Conservation (phyloP, 30 jellyfish, hydroid and myxozoan genomes). For the Aurelia sp. region DNA sequence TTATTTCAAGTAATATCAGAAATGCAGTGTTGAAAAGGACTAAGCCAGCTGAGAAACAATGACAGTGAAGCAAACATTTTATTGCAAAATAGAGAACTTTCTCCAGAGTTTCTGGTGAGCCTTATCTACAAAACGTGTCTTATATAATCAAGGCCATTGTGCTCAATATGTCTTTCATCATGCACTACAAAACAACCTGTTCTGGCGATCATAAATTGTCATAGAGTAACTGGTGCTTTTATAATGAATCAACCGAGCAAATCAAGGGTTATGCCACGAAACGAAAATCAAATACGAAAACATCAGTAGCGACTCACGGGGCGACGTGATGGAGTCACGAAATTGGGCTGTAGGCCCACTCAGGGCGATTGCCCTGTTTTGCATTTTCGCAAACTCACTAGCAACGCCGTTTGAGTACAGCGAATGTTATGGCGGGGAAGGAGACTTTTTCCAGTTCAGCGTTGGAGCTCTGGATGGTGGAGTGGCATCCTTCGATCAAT, state of each 20-base stretch:
- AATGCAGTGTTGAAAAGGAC: too few species aligned
- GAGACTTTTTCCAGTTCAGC: constrained; percentile 83
- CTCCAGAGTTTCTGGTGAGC: too few species aligned
- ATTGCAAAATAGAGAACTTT: too few species aligned
- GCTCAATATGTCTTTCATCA: too few species aligned
- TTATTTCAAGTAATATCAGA: too few species aligned
- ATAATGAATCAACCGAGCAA: constrained; percentile 9
- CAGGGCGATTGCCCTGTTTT: constrained; percentile 21
- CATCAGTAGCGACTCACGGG: too few species aligned
- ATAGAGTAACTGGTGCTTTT: constrained; percentile 4
- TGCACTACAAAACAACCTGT: too few species aligned
- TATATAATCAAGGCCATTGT: too few species aligned
- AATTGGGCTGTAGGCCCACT: constrained; percentile 46
- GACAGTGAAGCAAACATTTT: too few species aligned
- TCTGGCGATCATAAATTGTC: background rate
- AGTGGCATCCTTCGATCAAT: constrained; percentile 38
- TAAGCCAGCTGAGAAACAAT: too few species aligned
- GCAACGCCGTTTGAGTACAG: constrained; percentile 92
- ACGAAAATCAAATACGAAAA: too few species aligned
- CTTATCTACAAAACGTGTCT: too few species aligned
- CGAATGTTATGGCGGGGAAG: constrained; percentile 82
- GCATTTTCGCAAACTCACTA: constrained; percentile 11
- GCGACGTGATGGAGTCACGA: background rate
- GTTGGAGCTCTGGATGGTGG: constrained; percentile 69
- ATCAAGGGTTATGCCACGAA: background rate